A percentile compares a stretch with the other conserved stretches of the same genome.
phyloP scores from a whole-genome alignment of 2,888 invertebrate genomes.

The Agonopterix subpropinquella region DNA sequence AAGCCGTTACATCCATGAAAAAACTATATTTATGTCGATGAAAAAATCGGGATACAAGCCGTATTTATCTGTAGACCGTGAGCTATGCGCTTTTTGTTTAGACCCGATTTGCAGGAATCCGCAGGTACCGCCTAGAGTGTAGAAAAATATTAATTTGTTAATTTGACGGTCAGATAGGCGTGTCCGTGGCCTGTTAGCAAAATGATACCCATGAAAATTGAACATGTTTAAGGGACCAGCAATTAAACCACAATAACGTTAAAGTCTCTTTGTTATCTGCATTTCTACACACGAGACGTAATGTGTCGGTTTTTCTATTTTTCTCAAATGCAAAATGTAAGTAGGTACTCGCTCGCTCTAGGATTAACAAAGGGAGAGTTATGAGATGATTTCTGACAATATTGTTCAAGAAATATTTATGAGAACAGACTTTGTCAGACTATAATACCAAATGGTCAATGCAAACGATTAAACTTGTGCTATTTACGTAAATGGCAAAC shows the following conservation, averaged over 20 bases:
- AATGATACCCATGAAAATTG: constrained; percentile 10
- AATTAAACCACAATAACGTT: background rate
- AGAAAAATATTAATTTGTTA: constrained; percentile 58
- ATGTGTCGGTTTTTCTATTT: too few relatives aligned
- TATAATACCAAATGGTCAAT: too few relatives aligned
- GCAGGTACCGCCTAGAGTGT: constrained; percentile 53
- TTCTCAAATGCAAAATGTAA: too few relatives aligned
- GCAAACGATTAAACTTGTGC: too few relatives aligned
- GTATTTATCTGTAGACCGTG: constrained; percentile 64
- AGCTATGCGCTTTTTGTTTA: constrained; percentile 64
- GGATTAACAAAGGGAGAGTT: too few relatives aligned
- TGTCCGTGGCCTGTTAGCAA: constrained; percentile 30
- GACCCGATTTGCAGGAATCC: constrained; percentile 62
- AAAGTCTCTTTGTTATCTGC: background rate
- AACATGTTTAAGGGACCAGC: constrained; percentile 3
- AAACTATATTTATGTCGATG: constrained; percentile 72
- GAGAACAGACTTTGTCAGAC: too few relatives aligned
- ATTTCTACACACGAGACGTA: too few relatives aligned
- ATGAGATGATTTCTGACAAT: too few relatives aligned
- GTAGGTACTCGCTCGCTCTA: too few relatives aligned
- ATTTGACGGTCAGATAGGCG: constrained; percentile 45
- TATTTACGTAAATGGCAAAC: too few relatives aligned
- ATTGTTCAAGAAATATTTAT: too few relatives aligned
- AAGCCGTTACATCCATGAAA: constrained; percentile 69
- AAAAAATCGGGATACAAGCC: constrained; percentile 64